Evolutionary conservation across 2,113 vertebrate species (phyloP), one percentile per base, ranked within the genome.

Genomic region (Elanoides forficatus): DNA sequence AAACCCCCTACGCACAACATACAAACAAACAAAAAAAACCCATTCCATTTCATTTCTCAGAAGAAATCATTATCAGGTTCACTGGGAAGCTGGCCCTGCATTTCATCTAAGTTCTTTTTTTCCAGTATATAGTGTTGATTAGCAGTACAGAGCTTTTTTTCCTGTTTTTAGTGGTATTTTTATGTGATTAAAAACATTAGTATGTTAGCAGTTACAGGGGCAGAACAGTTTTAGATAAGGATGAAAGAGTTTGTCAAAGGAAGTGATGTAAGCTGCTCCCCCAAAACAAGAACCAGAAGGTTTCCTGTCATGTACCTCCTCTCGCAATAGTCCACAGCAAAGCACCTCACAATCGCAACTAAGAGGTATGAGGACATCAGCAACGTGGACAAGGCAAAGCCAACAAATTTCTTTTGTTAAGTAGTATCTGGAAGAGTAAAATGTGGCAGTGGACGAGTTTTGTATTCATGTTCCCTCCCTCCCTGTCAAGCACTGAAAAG

Each of bases 231-330:
- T 22, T 83, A 12, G 11, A 23, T 47, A 67, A 83, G 2, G 9
- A 20, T 48, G 7, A 48, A 30, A 38, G 12, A 9, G 6, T 30
- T 50, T 65, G 14, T 30, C 26, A 65, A 75, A 81, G 4, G 6
- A 76, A 63, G 3, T 0, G 0, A 59, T 8, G 3, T 17, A 43
- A 86, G 1, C 15, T 66, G 2, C 9, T 66, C 14, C 19, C 18
- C 6, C 32, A 38, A 58, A 15, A 43, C 30, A 81, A 74, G 42
- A 53, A 16, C 3, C 10, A 50, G 3, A 1, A 6, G 4, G 4
- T n/a, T 88, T 80, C 14, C 18, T 63, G 14, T n/a, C 3, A 1
- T 23, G 15, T 6, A 34, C 1, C 7, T 62, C 10, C 16, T 58
- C 43, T 60, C 17, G 10, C 6, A 9, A 7, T 4, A 30, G 6